Evolutionary conservation across 2,888 invertebrate species (phyloP).

Genomic region (Dromius quadrimaculatus): DNA sequence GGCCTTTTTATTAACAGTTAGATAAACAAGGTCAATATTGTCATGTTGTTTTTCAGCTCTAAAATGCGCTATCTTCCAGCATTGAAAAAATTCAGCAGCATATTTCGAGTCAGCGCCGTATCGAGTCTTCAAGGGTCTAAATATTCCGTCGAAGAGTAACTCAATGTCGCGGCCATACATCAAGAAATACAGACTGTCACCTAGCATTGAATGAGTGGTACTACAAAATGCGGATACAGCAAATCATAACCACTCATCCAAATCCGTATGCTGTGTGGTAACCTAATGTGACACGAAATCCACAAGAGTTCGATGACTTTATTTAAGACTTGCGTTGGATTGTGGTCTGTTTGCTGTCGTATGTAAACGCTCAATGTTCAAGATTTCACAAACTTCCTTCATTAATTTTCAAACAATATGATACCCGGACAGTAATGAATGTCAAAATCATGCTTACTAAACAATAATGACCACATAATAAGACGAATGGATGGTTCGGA

Average conservation of each 20-base stretch:
- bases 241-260: slow-evolving; percentile 18
- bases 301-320: slow-evolving; percentile 19
- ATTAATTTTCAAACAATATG: too few species aligned
- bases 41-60: not conserved
- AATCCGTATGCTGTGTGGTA: not conserved
- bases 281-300: slow-evolving; percentile 30
- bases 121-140: slow-evolving; percentile 17
- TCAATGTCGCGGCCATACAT: slow-evolving; percentile 11
- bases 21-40: not conserved
- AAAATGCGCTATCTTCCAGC: not conserved
- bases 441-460: too few species aligned
- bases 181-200: slow-evolving; percentile 18
- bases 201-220: not conserved
- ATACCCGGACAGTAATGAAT: too few species aligned
- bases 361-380: slow-evolving; percentile 4
- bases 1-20: too few species aligned
- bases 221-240: slow-evolving; percentile 28
- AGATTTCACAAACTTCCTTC: slow-evolving; percentile 68
- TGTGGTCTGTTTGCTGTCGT: slow-evolving; percentile 12
- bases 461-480: too few species aligned
- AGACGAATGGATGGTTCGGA: too few species aligned
- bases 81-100: slow-evolving; percentile 15
- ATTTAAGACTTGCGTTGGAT: slow-evolving; percentile 13
- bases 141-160: slow-evolving; percentile 10
- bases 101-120: slow-evolving; percentile 17